These are phyloP conservation scores for Palaemon carinicauda DNA, from an alignment of 1,140 invertebrate species.

Conservation along the genomic window DNA sequence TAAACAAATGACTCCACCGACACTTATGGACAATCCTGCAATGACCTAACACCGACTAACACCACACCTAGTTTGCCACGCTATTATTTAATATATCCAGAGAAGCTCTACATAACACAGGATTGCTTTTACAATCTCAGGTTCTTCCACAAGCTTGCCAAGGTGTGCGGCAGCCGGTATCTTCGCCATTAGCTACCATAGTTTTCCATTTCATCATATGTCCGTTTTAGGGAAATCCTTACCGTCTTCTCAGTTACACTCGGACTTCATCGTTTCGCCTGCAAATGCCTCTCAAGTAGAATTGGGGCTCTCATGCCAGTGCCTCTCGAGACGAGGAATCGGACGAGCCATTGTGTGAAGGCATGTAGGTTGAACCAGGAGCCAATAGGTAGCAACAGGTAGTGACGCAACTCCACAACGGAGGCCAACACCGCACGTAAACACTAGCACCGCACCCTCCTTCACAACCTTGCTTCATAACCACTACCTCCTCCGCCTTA, in stretches of 20 bases:
- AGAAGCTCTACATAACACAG: too few relatives aligned
- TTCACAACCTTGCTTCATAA: not conserved
- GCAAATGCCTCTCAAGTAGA: not conserved
- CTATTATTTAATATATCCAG: too few relatives aligned
- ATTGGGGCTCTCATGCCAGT: not conserved
- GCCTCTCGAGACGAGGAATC: not conserved
- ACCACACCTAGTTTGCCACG: not conserved
- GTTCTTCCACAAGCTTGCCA: not conserved
- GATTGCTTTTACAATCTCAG: not conserved
- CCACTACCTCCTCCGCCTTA: not conserved
- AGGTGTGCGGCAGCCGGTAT: too few relatives aligned
- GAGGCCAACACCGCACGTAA: not conserved
- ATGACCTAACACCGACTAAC: not conserved
- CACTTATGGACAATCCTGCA: constrained; percentile 35
- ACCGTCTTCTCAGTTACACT: not conserved
- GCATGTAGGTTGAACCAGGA: constrained; percentile 26
- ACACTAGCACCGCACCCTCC: not conserved
- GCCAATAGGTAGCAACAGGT: constrained; percentile 28
- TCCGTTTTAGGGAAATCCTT: not conserved
- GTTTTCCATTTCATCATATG: too few relatives aligned
- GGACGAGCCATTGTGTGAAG: constrained; percentile 25
- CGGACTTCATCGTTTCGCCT: too few relatives aligned
- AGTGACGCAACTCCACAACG: constrained; percentile 6
- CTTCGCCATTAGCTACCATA: not conserved
- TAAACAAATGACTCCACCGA: constrained; percentile 5